Base-by-base conservation (phyloP, 2,797 vertebrate species). In the Pitangus sulphuratus region DNA sequence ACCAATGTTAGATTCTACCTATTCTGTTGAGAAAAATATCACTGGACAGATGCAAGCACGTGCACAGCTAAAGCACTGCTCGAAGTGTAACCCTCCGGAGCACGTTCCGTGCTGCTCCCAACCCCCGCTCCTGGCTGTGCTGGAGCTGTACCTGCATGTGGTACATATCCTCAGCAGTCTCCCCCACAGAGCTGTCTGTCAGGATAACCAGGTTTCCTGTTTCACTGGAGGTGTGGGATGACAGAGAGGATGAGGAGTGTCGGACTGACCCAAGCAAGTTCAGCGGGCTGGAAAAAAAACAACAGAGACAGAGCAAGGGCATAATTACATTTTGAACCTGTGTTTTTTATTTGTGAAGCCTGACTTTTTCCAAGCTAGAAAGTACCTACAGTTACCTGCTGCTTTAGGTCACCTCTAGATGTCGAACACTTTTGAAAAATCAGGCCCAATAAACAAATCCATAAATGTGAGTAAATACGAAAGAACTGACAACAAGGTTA, bases 191-290 rank as follows among this genome's bases (percentile, higher is more conserved):
- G 69, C 98, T 98, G 68, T 99, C 99, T 3, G 99, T 99, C 96
- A 99, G 98, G 96, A 99, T 98, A 95, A 99, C 98, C n/a, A 99
- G 97, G 97, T 99, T 99, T 83, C 99, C 99, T 1, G 99, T 98
- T 98, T 99, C 99, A 13, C 99, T 99, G 83, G 99, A 99, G 14
- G 99, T 98, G 96, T 99, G 99, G 60, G 99, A 99, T 10, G 99
- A 99, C 95, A 99, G 98, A 62, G 99, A 99, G 96, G 99, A 99
- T 10, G 99, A 99, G 1, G 99, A 99, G 97, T 99, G 99, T 80
- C 99, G 98, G 92, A 99, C 99, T 9, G 99, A 99, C 74, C 99
- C 99, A 96, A 99, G 99, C 93, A 99, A 97, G 96, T 99, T 99
- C 97, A 99, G 97, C 51, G 99, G 99, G 98, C 99, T 99, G 98